These are phyloP conservation scores for Beaufortia kweichowensis DNA, from an alignment of 2,113 vertebrate species.

Conservation along the genomic window DNA sequence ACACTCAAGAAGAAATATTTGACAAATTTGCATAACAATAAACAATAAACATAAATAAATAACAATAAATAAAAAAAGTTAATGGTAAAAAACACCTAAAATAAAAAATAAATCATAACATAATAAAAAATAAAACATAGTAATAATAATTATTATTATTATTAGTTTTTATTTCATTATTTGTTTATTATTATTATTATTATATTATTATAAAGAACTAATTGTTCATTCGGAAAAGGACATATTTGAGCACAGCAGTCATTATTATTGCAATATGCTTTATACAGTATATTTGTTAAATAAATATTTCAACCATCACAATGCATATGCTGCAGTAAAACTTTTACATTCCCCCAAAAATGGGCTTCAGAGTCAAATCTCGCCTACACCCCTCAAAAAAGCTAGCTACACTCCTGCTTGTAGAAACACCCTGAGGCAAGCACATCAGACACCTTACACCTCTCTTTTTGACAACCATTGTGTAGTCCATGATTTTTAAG, in stretches of 20 bases:
- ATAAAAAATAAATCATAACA: no score
- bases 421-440: background rate
- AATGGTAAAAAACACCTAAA: no score
- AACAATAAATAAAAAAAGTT: no score
- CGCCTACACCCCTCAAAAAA: background rate
- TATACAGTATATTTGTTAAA: background rate
- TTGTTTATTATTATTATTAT: no score
- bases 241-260: background rate
- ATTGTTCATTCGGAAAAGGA: background rate
- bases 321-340: no score
- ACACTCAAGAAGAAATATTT: background rate
- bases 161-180: no score
- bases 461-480: background rate
- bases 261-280: background rate
- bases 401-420: background rate
- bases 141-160: no score
- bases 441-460: background rate
- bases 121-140: no score
- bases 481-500: background rate
- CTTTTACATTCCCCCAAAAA: background rate
- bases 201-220: no score
- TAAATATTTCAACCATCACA: background rate
- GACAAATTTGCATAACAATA: no score
- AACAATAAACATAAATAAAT: no score
- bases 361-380: background rate